phyloP scores from a whole-genome alignment of 2,888 invertebrate species.

The Fragum fragum region DNA sequence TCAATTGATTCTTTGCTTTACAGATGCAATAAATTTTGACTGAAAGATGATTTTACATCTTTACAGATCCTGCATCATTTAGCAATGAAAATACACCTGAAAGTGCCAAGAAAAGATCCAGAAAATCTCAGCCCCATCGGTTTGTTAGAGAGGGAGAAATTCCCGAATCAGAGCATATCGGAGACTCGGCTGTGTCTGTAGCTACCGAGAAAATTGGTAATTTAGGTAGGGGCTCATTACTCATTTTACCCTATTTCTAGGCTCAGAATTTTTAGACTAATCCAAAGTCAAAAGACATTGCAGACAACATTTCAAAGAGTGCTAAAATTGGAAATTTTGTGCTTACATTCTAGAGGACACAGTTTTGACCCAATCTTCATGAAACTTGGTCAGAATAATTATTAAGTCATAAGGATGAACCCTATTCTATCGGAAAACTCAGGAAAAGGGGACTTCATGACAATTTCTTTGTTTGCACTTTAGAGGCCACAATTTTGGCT shows the following conservation, averaged over 20 bases:
- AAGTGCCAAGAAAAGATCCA: slow-evolving; percentile 40
- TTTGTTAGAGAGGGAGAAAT: slow-evolving; percentile 26
- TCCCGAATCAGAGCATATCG: not conserved
- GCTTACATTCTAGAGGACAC: no score
- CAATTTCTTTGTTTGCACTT: no score
- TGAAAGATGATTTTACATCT: no score
- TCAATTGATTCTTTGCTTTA: no score
- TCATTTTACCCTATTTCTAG: not conserved
- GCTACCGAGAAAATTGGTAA: not conserved
- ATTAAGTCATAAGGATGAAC: no score
- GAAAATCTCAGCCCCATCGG: slow-evolving; percentile 58
- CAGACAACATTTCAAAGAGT: no score
- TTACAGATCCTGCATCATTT: not conserved
- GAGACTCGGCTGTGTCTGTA: not conserved
- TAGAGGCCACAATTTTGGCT: no score
- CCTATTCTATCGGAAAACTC: no score
- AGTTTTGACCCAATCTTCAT: no score
- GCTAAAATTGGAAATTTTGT: not conserved
- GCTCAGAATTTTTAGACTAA: not conserved
- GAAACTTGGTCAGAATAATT: no score
- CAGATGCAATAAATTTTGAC: no score
- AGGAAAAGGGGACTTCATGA: no score
- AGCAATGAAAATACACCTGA: slow-evolving; percentile 13
- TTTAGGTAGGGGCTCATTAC: not conserved
- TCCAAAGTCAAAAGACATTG: not conserved